Percentiles rank a stretch among this genome's conserved stretches.
These are phyloP conservation scores for Lucilia cuprina DNA, from an alignment of 1,140 invertebrate genomes.

Conservation along the genomic window DNA sequence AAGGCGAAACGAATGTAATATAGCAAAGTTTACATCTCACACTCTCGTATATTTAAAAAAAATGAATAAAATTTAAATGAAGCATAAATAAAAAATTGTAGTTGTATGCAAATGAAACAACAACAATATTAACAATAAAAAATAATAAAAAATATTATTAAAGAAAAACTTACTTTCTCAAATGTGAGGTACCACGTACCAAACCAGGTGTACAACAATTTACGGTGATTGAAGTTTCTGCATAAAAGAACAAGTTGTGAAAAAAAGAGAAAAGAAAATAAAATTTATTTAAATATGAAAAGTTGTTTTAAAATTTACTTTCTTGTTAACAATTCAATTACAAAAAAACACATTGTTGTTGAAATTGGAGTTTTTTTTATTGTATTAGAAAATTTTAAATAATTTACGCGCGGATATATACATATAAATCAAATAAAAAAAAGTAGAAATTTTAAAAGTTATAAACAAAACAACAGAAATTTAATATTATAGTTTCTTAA, in stretches of 20 bases:
- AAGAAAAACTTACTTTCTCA: conserved; percentile 63
- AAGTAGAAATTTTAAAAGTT: neutral
- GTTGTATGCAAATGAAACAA: neutral
- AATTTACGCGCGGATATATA: neutral
- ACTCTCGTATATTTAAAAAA: no score
- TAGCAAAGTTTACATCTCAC: no score
- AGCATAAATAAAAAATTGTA: conserved; percentile 8
- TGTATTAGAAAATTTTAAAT: conserved; percentile 34
- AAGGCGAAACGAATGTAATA: no score
- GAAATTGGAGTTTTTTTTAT: neutral
- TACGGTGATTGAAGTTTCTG: conserved; percentile 72
- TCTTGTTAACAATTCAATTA: no score
- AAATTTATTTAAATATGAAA: no score
- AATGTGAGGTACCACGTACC: conserved; percentile 71
- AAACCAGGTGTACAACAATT: conserved; percentile 79
- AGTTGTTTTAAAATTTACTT: no score
- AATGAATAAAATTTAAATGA: conserved; percentile 28
- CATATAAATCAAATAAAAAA: neutral
- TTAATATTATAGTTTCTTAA: no score
- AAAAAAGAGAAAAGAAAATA: neutral
- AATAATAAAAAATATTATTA: neutral
- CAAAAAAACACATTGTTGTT: conserved; percentile 42
- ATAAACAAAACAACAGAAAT: no score
- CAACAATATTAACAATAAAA: conserved; percentile 8
- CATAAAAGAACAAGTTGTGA: neutral